Percentiles rank a stretch among this genome's conserved stretches.
These are phyloP conservation scores for Lepeophtheirus salmonis DNA, from an alignment of 1,140 invertebrate species.

Conservation along the genomic window DNA sequence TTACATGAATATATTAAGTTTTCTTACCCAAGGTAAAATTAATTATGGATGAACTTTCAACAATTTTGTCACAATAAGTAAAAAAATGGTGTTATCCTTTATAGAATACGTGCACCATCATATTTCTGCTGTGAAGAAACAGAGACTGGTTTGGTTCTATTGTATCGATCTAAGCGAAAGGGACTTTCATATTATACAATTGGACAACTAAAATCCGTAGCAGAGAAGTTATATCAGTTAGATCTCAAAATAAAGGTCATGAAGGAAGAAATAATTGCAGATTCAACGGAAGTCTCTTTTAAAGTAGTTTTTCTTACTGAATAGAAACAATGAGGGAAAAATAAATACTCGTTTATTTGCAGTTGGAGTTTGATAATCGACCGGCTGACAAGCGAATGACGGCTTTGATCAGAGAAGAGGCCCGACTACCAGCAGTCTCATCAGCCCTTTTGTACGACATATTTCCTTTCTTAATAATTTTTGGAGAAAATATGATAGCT, in stretches of 20 bases:
- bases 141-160: slow-evolving; percentile 59
- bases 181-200: slow-evolving; percentile 91
- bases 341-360: slow-evolving; percentile 22
- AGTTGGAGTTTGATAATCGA: slow-evolving; percentile 79
- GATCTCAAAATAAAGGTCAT: slow-evolving; percentile 77
- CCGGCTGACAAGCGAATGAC: slow-evolving; percentile 35
- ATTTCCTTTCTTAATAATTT: slow-evolving; percentile 92
- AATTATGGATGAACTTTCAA: neutral
- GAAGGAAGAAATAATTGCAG: slow-evolving; percentile 58
- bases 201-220: slow-evolving; percentile 73
- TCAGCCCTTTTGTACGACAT: slow-evolving; percentile 82
- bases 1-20: slow-evolving; percentile 92
- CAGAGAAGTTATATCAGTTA: slow-evolving; percentile 56
- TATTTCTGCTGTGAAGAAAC: slow-evolving; percentile 93
- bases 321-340: neutral
- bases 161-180: slow-evolving; percentile 73
- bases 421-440: slow-evolving; percentile 54
- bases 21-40: slow-evolving; percentile 59
- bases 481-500: slow-evolving; percentile 36
- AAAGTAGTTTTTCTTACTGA: slow-evolving; percentile 3
- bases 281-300: slow-evolving; percentile 82
- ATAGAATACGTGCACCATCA: slow-evolving; percentile 59
- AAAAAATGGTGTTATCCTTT: too few species aligned
- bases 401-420: slow-evolving; percentile 61
- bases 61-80: neutral